Evolutionary conservation across 2,888 invertebrate genomes (phyloP).

Genomic region (Drosophila ezoana): DNA sequence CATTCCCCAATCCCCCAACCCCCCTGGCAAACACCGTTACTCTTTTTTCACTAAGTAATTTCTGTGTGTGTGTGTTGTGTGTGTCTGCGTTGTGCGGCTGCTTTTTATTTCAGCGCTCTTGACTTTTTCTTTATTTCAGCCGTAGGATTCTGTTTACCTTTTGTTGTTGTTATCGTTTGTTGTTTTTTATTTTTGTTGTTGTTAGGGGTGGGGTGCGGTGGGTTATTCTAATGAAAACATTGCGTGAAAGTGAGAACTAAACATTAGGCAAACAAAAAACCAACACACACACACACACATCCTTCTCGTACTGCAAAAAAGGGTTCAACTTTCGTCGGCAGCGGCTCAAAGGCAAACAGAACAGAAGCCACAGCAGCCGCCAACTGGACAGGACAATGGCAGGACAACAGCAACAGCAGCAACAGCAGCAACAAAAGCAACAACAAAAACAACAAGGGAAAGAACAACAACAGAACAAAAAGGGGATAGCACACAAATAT

Average conservation of each 20-base stretch:
- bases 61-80: slow-evolving; percentile 20
- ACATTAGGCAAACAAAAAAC: slow-evolving; percentile 71
- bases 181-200: slow-evolving; percentile 9
- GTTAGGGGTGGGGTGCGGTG: neutral
- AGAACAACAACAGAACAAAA: slow-evolving; percentile 8
- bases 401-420: slow-evolving; percentile 16
- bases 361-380: slow-evolving; percentile 55
- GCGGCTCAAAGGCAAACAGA: slow-evolving; percentile 59
- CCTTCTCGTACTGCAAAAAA: slow-evolving; percentile 22
- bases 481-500: slow-evolving; percentile 37
- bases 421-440: slow-evolving; percentile 8
- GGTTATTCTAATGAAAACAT: slow-evolving; percentile 72
- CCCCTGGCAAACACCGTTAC: neutral
- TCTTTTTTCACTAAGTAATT: slow-evolving; percentile 25
- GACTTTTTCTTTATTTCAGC: slow-evolving; percentile 40
- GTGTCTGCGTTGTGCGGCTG: slow-evolving; percentile 21
- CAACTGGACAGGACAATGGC: slow-evolving; percentile 49
- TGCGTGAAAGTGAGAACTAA: slow-evolving; percentile 77
- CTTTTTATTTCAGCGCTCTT: slow-evolving; percentile 22
- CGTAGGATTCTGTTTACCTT: slow-evolving; percentile 33
- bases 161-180: slow-evolving; percentile 25
- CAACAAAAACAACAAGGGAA: slow-evolving; percentile 4
- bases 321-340: slow-evolving; percentile 55
- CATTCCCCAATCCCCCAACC: neutral
- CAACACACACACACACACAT: slow-evolving; percentile 21